Evolutionary conservation across 1,140 invertebrate species (phyloP), one percentile per base, ranked within the genome.

Genomic region (Meteorus sp.): DNA sequence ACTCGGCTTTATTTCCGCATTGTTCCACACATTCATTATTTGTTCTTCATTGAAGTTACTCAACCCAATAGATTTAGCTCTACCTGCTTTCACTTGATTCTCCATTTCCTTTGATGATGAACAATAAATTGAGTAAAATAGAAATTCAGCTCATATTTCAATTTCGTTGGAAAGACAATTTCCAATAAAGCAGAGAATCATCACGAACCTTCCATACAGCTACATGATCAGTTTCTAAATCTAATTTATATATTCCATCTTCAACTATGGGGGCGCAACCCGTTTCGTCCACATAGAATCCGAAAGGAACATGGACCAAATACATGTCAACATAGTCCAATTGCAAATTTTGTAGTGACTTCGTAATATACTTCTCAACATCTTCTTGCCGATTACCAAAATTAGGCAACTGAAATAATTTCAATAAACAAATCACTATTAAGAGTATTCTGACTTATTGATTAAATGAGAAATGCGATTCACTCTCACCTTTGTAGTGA

Each of bases 301-400:
- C 84, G 71, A 92, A 89, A 0, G 94, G 92, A 22, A 86, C 85
- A 62, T 95, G 93, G 51, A 95, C 83, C 7, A 95, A 77, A 73
- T 93, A 95, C 55, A 95, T 80, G 70, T 96, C 93, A 2, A 95
- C 74, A 69, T 95, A 95, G 54, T 89, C 85, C 51, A 93, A 68
- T 61, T 88, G 84, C n/a, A 95, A 76, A 33, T 84, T 85, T 45
- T 85, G 76, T 22, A 95, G 74, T 0, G 92, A 94, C 50, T 87
- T 75, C 31, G 86, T 85, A 15, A 94, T 72, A 61, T 85, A 90
- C 35, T 86, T 86, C 60, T 86, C 84, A 11, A 95, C 90, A 53
- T 87, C 84, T 1, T 84, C 83, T 13, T 89, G 84, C 23, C 85
- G 80, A 65, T 88, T 89, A 8, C 85, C 87, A 68, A 76, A 84